Conservation (phyloP, 2,113 vertebrate genomes). For the Dipodomys ordii region DNA sequence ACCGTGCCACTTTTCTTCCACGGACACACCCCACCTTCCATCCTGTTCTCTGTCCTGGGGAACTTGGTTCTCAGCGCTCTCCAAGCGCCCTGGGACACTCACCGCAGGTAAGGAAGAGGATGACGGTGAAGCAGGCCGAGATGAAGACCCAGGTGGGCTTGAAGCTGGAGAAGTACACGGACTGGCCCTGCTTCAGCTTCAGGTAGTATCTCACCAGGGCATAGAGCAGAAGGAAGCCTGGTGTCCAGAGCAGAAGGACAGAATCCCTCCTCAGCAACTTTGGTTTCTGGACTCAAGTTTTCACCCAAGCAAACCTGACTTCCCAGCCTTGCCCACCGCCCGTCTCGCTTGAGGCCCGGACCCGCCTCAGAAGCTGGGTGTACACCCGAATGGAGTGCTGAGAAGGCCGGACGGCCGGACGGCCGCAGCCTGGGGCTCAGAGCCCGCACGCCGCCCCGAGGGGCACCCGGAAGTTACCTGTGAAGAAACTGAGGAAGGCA, state of each 20-base stretch:
- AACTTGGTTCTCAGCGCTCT: not conserved
- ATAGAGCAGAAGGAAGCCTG: slow-evolving; percentile 54
- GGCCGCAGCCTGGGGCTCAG: not conserved
- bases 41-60: not conserved
- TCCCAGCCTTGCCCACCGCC: not conserved
- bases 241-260: not conserved
- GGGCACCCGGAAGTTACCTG: slow-evolving; percentile 56
- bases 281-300: not conserved
- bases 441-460: not conserved
- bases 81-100: slow-evolving; percentile 40
- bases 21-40: not conserved
- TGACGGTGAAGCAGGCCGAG: not conserved
- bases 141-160: not conserved
- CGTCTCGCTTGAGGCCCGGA: not conserved
- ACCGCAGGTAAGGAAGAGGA: slow-evolving; percentile 39
- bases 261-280: not conserved
- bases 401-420: not conserved
- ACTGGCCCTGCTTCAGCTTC: slow-evolving; percentile 17
- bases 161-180: not conserved
- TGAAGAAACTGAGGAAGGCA: slow-evolving; percentile 34
- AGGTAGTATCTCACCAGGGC: not conserved
- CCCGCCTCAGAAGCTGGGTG: not conserved
- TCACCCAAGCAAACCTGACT: not conserved
- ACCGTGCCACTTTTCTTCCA: no score
- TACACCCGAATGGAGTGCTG: not conserved